A percentile compares a stretch with the other conserved stretches of the same genome.
Conservation (phyloP, 2,888 invertebrate species). For the Synergus japonicus region DNA sequence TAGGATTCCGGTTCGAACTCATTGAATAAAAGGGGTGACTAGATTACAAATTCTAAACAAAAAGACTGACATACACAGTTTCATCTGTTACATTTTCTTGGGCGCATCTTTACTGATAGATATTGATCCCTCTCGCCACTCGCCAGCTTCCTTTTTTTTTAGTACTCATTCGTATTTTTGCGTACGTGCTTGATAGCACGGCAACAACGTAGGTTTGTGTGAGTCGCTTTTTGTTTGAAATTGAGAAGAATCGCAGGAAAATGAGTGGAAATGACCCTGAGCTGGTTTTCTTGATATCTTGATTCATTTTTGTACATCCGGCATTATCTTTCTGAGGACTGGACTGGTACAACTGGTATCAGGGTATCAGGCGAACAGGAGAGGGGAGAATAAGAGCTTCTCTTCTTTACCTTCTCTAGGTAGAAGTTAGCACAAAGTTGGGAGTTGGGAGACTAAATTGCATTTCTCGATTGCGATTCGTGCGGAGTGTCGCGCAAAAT, state of each 20-base stretch:
- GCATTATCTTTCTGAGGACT: slow-evolving; percentile 12
- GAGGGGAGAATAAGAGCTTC: slow-evolving; percentile 64
- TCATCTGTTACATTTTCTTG: slow-evolving; percentile 16
- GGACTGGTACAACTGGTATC: slow-evolving; percentile 59
- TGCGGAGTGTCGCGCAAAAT: slow-evolving; percentile 49
- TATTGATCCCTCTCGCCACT: slow-evolving; percentile 45
- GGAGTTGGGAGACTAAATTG: slow-evolving; percentile 52
- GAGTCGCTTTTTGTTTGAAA: neutral
- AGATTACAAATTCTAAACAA: neutral
- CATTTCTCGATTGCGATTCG: slow-evolving; percentile 30
- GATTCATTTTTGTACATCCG: slow-evolving; percentile 7
- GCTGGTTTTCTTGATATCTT: slow-evolving; percentile 1
- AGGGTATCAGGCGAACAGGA: slow-evolving; percentile 68
- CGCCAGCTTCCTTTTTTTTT: slow-evolving; percentile 39
- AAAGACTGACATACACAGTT: slow-evolving; percentile 11
- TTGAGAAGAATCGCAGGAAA: neutral
- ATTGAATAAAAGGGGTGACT: neutral
- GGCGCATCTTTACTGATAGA: slow-evolving; percentile 43
- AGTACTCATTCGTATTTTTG: slow-evolving; percentile 1
- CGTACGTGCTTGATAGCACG: neutral
- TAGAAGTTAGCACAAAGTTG: slow-evolving; percentile 48
- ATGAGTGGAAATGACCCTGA: neutral
- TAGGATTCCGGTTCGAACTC: neutral
- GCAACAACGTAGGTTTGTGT: neutral
- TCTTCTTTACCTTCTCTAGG: slow-evolving; percentile 53